Conservation (phyloP, 2,888 invertebrate genomes). For the Lithophane socia region DNA sequence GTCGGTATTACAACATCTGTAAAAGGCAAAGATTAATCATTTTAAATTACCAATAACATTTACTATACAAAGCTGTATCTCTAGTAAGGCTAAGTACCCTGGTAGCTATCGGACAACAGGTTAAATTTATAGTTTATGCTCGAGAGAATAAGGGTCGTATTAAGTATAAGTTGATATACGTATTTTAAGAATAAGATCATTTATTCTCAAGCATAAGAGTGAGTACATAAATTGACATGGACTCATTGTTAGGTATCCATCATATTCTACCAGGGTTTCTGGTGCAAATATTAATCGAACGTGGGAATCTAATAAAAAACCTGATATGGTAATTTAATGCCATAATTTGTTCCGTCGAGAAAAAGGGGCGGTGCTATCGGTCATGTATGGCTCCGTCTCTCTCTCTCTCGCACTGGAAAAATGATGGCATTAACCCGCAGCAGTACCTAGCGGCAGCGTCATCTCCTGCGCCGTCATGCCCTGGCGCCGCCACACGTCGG, state of each 20-base stretch:
- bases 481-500: constrained; percentile 97
- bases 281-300: not conserved
- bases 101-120: no score
- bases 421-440: no score
- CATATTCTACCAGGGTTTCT: not conserved
- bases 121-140: no score
- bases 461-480: constrained; percentile 99
- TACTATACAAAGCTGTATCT: not conserved
- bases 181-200: not conserved
- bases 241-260: not conserved
- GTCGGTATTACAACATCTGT: constrained; percentile 97
- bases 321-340: not conserved
- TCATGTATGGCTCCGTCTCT: not conserved
- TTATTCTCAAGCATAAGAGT: not conserved
- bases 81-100: not conserved
- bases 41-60: not conserved
- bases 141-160: not conserved
- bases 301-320: not conserved
- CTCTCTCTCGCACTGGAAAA: constrained; percentile 37
- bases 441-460: constrained; percentile 94
- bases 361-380: not conserved
- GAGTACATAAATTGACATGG: not conserved
- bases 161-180: not conserved
- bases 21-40: constrained; percentile 37
- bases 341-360: not conserved